phyloP scores from a whole-genome alignment of 1,140 invertebrate species.

The Paralvinella palmiformis region DNA sequence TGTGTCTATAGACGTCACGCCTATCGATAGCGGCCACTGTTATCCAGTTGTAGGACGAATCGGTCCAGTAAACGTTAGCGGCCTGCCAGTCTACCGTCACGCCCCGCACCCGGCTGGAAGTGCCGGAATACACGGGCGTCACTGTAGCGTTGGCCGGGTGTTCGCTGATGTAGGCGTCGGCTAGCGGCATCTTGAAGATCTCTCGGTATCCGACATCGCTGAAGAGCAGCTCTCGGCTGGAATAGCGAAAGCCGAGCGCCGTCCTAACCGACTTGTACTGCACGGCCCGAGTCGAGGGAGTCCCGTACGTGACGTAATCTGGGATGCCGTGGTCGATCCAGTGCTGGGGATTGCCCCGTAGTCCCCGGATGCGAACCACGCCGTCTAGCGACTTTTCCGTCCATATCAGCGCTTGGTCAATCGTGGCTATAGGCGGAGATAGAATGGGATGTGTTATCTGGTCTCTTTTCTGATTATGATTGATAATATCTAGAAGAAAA shows the following conservation, averaged over 20 bases:
- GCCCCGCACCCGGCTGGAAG: constrained; percentile 9
- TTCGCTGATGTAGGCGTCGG: not conserved
- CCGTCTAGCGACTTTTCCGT: not conserved
- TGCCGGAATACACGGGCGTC: not conserved
- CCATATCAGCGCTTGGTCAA: constrained; percentile 14
- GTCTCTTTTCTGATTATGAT: no score
- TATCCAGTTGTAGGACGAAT: constrained; percentile 18
- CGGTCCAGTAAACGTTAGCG: constrained; percentile 16
- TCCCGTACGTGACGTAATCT: not conserved
- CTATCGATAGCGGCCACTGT: not conserved
- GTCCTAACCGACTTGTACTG: not conserved
- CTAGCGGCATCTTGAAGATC: constrained; percentile 6
- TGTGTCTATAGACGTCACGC: not conserved
- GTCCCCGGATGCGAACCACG: constrained; percentile 1
- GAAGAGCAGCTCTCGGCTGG: constrained; percentile 7
- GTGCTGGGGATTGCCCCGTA: not conserved
- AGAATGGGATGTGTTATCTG: no score
- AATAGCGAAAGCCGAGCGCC: constrained; percentile 11
- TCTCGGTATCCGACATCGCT: constrained; percentile 9
- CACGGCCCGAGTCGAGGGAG: not conserved
- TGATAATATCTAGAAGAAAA: no score
- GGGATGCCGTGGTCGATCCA: constrained; percentile 3
- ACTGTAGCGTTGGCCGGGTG: not conserved
- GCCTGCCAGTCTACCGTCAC: constrained; percentile 15
- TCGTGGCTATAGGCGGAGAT: no score